Evolutionary conservation across 2,888 invertebrate genomes (phyloP).

Genomic region (Elgonia sp.): DNA sequence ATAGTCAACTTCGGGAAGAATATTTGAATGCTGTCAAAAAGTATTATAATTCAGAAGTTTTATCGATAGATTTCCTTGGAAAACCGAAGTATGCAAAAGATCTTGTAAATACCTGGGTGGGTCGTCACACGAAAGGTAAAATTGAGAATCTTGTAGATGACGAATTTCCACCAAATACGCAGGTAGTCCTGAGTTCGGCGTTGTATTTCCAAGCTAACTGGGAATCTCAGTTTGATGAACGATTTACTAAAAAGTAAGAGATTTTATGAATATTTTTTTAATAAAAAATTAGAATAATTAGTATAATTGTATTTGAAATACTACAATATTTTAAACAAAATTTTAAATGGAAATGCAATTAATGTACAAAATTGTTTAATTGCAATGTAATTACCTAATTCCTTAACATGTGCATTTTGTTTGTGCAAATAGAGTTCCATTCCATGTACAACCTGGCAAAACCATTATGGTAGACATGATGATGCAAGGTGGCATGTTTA

Average conservation of each 20-base stretch:
- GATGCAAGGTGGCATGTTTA: not conserved
- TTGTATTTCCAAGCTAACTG: constrained; percentile 13
- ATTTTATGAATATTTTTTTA: not conserved
- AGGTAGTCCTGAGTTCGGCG: constrained; percentile 13
- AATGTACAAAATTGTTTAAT: too few relatives aligned
- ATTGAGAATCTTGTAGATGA: not conserved
- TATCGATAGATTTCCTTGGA: not conserved
- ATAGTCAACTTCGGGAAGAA: not conserved
- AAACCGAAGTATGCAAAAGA: not conserved
- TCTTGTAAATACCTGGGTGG: constrained; percentile 27
- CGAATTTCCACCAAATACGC: not conserved
- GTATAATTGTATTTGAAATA: not conserved
- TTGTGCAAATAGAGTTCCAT: not conserved
- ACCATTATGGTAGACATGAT: not conserved
- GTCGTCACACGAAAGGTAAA: constrained; percentile 13
- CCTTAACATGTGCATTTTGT: not conserved
- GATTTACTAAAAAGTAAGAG: not conserved
- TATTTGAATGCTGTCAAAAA: constrained; percentile 11
- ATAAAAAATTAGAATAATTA: not conserved
- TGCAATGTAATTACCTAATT: too few relatives aligned
- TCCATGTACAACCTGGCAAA: not conserved
- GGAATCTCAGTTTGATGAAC: constrained; percentile 7
- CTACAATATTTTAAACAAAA: too few relatives aligned
- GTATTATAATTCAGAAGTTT: not conserved
- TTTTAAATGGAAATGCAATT: too few relatives aligned